Conservation (phyloP, 2,113 vertebrate species). For the Coryphaenoides rupestris region DNA sequence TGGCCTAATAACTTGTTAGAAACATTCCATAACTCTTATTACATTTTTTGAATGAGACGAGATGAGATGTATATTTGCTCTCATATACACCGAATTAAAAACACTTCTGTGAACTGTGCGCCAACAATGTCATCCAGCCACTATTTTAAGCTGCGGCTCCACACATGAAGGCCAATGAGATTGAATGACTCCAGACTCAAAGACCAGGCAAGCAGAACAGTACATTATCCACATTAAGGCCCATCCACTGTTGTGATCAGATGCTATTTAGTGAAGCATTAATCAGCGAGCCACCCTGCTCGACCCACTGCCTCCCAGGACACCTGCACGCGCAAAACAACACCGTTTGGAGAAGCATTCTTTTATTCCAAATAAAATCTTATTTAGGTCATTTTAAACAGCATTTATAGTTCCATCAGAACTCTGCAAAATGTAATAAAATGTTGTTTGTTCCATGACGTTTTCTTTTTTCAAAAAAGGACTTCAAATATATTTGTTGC, state of each 20-base stretch:
- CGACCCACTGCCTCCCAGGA: slow-evolving; percentile 41
- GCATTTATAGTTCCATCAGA: slow-evolving; percentile 64
- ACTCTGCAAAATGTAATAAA: slow-evolving; percentile 67
- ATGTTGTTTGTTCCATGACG: slow-evolving; percentile 54
- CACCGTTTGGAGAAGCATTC: slow-evolving; percentile 67
- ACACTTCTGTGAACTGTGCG: too few relatives aligned
- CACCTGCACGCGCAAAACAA: slow-evolving; percentile 66
- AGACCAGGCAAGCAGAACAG: slow-evolving; percentile 42
- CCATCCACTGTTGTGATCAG: slow-evolving; percentile 64
- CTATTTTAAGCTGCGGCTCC: slow-evolving; percentile 2
- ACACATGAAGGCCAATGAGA: slow-evolving; percentile 44
- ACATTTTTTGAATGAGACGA: too few relatives aligned
- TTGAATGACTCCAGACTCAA: slow-evolving; percentile 53
- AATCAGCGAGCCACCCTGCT: slow-evolving; percentile 48
- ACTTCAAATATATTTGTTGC: slow-evolving; percentile 49
- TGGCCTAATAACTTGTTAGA: too few relatives aligned
- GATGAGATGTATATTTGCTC: too few relatives aligned
- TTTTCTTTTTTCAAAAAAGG: slow-evolving; percentile 49
- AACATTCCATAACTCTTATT: too few relatives aligned
- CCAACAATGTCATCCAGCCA: too few relatives aligned
- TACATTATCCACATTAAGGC: slow-evolving; percentile 51
- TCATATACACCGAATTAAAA: too few relatives aligned
- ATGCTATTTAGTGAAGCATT: slow-evolving; percentile 61
- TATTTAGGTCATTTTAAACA: slow-evolving; percentile 66
- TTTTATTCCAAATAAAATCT: slow-evolving; percentile 74